Percentiles rank a stretch among this genome's conserved stretches.
Conservation (phyloP, 1,140 invertebrate genomes). For the Hylaeus anthracinus region DNA sequence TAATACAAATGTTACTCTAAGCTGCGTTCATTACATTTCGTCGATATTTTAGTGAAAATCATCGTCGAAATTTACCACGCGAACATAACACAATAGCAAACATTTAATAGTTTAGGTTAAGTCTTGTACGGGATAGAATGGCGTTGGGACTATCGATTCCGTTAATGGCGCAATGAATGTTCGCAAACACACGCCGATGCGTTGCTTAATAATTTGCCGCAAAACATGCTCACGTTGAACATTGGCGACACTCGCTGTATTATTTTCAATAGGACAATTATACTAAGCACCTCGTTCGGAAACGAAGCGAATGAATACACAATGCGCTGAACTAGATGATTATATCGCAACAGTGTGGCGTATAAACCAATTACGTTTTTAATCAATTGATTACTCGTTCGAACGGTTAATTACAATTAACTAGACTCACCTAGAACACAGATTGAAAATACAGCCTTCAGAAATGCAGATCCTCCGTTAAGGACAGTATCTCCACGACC, state of each 20-base stretch:
- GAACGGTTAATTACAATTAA: no score
- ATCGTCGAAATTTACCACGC: no score
- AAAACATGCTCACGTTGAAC: not conserved
- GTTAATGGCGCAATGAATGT: not conserved
- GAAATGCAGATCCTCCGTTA: no score
- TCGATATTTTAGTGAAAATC: not conserved
- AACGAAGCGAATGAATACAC: not conserved
- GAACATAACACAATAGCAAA: not conserved
- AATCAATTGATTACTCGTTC: no score
- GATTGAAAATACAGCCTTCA: no score
- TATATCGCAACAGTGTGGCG: no score
- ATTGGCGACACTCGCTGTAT: not conserved
- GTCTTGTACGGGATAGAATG: not conserved
- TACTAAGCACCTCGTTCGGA: not conserved
- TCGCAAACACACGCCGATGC: slow-evolving; percentile 4
- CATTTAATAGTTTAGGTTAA: not conserved
- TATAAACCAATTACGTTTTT: no score
- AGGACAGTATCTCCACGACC: no score
- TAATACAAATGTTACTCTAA: no score
- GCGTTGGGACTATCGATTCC: not conserved
- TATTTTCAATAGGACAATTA: not conserved
- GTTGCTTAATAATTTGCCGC: not conserved
- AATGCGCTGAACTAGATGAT: not conserved
- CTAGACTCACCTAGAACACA: no score
- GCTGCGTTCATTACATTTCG: not conserved